A percentile compares a stretch with the other conserved stretches of the same genome.
Evolutionary conservation across 2,888 invertebrate species (phyloP).

Genomic region (Tetanocera ferruginea): DNA sequence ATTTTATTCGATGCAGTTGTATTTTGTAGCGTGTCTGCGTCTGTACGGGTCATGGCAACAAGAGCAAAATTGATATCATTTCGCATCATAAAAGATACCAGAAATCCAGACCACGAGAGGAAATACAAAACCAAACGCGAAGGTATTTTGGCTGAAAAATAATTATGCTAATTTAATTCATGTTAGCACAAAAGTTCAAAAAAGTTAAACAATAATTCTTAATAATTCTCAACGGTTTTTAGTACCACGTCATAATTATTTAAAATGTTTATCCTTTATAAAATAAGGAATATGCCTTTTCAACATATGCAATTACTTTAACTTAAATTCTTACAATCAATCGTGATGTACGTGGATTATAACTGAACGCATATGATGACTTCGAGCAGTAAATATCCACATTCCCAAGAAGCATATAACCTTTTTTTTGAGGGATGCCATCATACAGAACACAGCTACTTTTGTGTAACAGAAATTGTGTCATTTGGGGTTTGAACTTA

Average conservation of each 20-base stretch:
- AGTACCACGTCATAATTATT: not conserved
- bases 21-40: slow-evolving; percentile 46
- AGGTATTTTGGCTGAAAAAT: slow-evolving; percentile 73
- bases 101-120: slow-evolving; percentile 80
- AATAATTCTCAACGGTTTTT: slow-evolving; percentile 35
- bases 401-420: no score
- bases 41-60: slow-evolving; percentile 75
- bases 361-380: no score
- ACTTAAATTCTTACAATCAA: not conserved
- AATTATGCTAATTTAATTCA: not conserved
- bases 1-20: not conserved
- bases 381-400: no score
- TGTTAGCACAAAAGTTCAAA: not conserved
- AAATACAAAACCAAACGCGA: slow-evolving; percentile 80
- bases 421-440: no score
- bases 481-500: no score
- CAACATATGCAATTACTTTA: not conserved
- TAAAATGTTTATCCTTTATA: not conserved
- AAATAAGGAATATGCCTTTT: not conserved
- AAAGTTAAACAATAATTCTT: slow-evolving; percentile 34
- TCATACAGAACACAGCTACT: no score
- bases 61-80: slow-evolving; percentile 81
- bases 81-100: slow-evolving; percentile 83
- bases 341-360: no score
- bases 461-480: no score